These are phyloP conservation scores for Harmothoe impar DNA, from an alignment of 2,888 invertebrate genomes.

Conservation along the genomic window DNA sequence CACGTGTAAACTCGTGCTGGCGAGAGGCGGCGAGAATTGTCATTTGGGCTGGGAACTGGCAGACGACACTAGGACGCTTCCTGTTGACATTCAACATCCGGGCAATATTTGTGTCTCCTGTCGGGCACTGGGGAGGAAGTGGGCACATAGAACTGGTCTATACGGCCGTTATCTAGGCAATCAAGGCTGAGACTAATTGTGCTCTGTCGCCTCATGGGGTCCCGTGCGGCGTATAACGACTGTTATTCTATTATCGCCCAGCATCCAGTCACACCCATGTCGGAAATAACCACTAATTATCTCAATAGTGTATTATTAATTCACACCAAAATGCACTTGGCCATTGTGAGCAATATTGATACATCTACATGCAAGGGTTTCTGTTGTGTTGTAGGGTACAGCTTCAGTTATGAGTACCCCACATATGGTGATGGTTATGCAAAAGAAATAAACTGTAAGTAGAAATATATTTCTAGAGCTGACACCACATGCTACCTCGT, in stretches of 20 bases:
- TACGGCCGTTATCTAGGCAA: conserved; percentile 47
- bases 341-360: not conserved
- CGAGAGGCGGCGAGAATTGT: conserved; percentile 40
- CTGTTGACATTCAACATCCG: conserved; percentile 58
- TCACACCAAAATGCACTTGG: not conserved
- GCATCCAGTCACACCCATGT: not conserved
- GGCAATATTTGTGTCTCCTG: conserved; percentile 54
- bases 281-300: conserved; percentile 2
- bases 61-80: conserved; percentile 14
- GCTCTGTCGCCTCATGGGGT: not conserved
- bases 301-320: not conserved
- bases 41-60: conserved; percentile 51
- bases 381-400: conserved; percentile 34
- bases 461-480: not conserved
- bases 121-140: conserved; percentile 28
- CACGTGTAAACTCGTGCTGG: conserved; percentile 56
- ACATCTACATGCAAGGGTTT: conserved; percentile 12
- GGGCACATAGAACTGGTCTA: conserved; percentile 35
- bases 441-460: conserved; percentile 48
- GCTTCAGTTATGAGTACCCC: conserved; percentile 27
- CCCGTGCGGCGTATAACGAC: conserved; percentile 39
- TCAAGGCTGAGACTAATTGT: conserved; percentile 23
- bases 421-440: conserved; percentile 48
- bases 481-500: not conserved
- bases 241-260: conserved; percentile 12